These are phyloP conservation scores for Gobiocypris rarus DNA, from an alignment of 2,113 vertebrate genomes.

Conservation along the genomic window DNA sequence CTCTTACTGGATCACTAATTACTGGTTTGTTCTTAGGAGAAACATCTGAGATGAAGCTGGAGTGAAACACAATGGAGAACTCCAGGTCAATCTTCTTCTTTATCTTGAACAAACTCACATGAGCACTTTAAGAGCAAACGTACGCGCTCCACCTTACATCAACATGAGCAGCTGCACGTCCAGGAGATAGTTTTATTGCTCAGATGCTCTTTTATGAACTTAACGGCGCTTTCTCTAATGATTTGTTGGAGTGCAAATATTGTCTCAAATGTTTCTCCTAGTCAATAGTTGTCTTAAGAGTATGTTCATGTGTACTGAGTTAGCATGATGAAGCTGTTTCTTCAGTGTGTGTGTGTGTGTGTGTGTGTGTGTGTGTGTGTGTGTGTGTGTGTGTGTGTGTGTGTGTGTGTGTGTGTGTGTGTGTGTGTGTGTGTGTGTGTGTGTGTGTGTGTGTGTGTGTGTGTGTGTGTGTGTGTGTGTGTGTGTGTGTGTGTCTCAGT, in stretches of 20 bases:
- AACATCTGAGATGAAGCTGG: background rate
- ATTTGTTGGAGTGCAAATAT: background rate
- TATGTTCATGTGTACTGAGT: background rate
- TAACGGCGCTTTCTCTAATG: background rate
- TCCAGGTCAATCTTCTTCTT: background rate
- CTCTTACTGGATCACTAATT: background rate
- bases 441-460: too few species aligned
- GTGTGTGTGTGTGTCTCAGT: too few species aligned
- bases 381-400: too few species aligned
- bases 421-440: background rate
- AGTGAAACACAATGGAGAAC: background rate
- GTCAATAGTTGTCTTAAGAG: background rate
- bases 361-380: too few species aligned
- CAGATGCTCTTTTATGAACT: background rate
- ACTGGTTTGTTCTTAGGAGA: background rate
- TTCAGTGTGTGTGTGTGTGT: too few species aligned
- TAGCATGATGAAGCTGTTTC: background rate
- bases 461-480: too few species aligned
- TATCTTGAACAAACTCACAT: background rate
- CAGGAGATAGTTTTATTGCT: background rate
- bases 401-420: too few species aligned
- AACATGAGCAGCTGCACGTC: background rate
- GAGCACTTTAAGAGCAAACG: background rate
- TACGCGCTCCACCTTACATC: background rate
- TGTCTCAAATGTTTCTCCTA: slow-evolving; percentile 3